A percentile compares a stretch with the other conserved stretches of the same genome.
Evolutionary conservation across 2,888 invertebrate genomes (phyloP).

Genomic region (Hirtodrosophila confusa): DNA sequence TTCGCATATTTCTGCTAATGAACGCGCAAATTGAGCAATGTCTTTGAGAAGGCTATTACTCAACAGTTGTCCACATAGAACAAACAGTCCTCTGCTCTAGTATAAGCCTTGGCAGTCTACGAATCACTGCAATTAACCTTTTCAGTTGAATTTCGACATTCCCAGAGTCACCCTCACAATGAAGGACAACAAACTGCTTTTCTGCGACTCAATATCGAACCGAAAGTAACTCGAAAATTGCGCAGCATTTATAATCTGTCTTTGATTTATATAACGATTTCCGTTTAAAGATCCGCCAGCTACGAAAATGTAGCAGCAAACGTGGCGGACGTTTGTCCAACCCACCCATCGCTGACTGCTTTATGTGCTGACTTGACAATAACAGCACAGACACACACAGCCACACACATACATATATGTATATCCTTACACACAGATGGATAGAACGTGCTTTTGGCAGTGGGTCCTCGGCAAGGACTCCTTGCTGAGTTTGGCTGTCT

Average conservation of each 20-base stretch:
- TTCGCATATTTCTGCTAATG: slow-evolving; percentile 52
- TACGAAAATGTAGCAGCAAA: slow-evolving; percentile 36
- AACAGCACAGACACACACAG: slow-evolving; percentile 58
- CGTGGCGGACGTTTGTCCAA: slow-evolving; percentile 44
- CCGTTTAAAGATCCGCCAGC: slow-evolving; percentile 66
- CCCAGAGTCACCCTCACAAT: slow-evolving; percentile 11
- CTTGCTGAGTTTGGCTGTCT: slow-evolving; percentile 53
- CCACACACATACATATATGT: slow-evolving; percentile 1
- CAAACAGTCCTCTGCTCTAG: slow-evolving; percentile 19
- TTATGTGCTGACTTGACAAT: slow-evolving; percentile 79
- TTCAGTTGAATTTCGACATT: slow-evolving; percentile 25
- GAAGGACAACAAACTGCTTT: slow-evolving; percentile 2
- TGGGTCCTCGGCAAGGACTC: slow-evolving; percentile 16
- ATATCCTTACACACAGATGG: slow-evolving; percentile 1
- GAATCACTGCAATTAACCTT: slow-evolving; percentile 47
- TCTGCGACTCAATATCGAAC: slow-evolving; percentile 14
- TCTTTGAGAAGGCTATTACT: slow-evolving; percentile 16
- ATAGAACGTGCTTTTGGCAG: slow-evolving; percentile 59
- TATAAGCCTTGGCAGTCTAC: slow-evolving; percentile 10
- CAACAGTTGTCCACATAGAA: slow-evolving; percentile 52
- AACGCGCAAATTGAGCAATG: slow-evolving; percentile 21
- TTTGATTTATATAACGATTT: slow-evolving; percentile 82
- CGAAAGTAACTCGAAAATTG: slow-evolving; percentile 72
- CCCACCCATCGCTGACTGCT: slow-evolving; percentile 40
- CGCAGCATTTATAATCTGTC: slow-evolving; percentile 78